Evolutionary conservation across 2,797 vertebrate species (phyloP).

Genomic region (Capromys pilorides): DNA sequence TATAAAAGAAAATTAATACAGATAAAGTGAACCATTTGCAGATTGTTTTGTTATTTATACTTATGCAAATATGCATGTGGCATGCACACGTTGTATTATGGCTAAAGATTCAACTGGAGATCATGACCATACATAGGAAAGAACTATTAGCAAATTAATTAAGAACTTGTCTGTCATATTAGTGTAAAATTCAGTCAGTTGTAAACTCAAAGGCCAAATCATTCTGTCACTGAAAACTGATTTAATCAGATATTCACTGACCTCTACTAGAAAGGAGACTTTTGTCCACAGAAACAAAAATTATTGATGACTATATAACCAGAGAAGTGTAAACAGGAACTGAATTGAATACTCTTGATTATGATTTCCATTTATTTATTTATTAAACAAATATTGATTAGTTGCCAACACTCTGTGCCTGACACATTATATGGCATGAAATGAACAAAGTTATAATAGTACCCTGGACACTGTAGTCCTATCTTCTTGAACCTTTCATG

Average conservation of each 20-base stretch:
- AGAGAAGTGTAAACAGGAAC: slow-evolving; percentile 50
- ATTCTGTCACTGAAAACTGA: slow-evolving; percentile 55
- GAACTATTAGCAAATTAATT: slow-evolving; percentile 74
- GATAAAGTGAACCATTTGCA: slow-evolving; percentile 64
- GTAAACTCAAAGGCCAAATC: slow-evolving; percentile 61
- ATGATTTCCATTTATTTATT: slow-evolving; percentile 56
- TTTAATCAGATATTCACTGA: slow-evolving; percentile 58
- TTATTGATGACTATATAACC: slow-evolving; percentile 44
- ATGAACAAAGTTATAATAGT: neutral
- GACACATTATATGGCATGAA: neutral
- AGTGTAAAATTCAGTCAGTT: slow-evolving; percentile 65
- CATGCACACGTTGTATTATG: slow-evolving; percentile 44
- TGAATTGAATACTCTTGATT: slow-evolving; percentile 58
- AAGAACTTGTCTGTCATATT: slow-evolving; percentile 60
- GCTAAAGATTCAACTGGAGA: slow-evolving; percentile 59
- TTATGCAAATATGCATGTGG: slow-evolving; percentile 57
- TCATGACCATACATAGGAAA: slow-evolving; percentile 60
- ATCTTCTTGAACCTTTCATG: slow-evolving; percentile 55
- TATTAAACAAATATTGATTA: slow-evolving; percentile 54
- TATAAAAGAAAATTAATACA: slow-evolving; percentile 72
- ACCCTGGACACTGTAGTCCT: neutral
- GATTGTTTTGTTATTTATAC: slow-evolving; percentile 44
- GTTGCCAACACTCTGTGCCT: neutral
- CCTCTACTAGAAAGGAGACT: slow-evolving; percentile 53
- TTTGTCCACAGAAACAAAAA: slow-evolving; percentile 57